These are phyloP conservation scores for Rambutsinella grinnellia DNA, from an alignment of 2,888 invertebrate genomes.

Conservation along the genomic window DNA sequence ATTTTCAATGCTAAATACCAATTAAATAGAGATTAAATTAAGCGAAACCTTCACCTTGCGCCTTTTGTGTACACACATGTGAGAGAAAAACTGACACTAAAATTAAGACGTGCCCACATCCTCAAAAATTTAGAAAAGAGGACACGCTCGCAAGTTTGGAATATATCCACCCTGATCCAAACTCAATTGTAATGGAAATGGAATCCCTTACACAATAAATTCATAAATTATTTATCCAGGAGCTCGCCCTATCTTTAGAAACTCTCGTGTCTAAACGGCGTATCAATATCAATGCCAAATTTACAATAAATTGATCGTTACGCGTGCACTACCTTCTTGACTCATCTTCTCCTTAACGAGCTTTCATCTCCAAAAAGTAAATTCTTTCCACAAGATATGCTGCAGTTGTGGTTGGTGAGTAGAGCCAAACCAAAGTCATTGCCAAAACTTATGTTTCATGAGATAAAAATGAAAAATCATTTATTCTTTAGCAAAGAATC, in stretches of 20 bases:
- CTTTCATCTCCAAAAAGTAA: too few relatives aligned
- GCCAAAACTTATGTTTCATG: not conserved
- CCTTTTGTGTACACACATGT: not conserved
- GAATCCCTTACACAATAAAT: too few relatives aligned
- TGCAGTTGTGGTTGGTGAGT: not conserved
- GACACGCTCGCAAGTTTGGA: too few relatives aligned
- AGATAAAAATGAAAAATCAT: too few relatives aligned
- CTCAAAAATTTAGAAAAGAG: not conserved
- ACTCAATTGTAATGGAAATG: conserved; percentile 32
- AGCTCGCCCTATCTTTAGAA: not conserved
- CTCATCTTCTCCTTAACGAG: too few relatives aligned
- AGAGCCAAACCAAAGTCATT: not conserved
- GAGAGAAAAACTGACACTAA: not conserved
- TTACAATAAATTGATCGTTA: conserved; percentile 18
- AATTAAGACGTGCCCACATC: not conserved
- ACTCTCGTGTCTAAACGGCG: conserved; percentile 17
- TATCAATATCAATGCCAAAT: conserved; percentile 13
- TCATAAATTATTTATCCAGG: too few relatives aligned
- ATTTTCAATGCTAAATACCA: conserved; percentile 24
- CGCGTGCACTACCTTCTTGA: too few relatives aligned
- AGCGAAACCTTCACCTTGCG: not conserved
- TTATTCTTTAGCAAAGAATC: too few relatives aligned
- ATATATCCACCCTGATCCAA: not conserved
- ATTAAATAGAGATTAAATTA: conserved; percentile 15
- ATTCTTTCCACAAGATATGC: not conserved